These are phyloP conservation scores for Phaedon cochleariae DNA, from an alignment of 2,888 invertebrate genomes.

Conservation along the genomic window DNA sequence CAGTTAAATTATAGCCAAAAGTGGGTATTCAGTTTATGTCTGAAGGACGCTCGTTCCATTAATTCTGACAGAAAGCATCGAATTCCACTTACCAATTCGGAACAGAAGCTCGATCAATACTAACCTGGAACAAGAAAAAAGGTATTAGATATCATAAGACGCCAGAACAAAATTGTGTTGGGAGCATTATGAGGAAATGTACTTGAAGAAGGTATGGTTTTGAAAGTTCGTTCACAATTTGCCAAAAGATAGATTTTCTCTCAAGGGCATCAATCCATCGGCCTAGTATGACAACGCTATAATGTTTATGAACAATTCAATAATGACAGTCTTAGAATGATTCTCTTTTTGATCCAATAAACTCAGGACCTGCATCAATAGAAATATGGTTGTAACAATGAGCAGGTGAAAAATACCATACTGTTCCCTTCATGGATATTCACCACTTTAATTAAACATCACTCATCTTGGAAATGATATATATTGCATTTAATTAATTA, in stretches of 20 bases:
- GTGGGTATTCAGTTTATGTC: not conserved
- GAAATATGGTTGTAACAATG: too few relatives aligned
- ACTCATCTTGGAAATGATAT: not conserved
- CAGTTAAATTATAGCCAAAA: slow-evolving; percentile 19
- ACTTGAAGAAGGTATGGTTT: too few relatives aligned
- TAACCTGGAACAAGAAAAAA: not conserved
- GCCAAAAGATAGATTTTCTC: too few relatives aligned
- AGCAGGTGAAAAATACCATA: not conserved
- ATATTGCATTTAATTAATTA: slow-evolving; percentile 12
- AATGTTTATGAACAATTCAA: too few relatives aligned
- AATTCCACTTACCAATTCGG: not conserved
- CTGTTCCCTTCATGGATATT: not conserved
- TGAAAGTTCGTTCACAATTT: too few relatives aligned
- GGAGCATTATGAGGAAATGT: too few relatives aligned
- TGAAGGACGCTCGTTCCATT: not conserved
- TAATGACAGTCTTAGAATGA: too few relatives aligned
- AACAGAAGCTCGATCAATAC: not conserved
- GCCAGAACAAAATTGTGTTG: not conserved
- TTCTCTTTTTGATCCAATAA: too few relatives aligned
- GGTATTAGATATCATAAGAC: not conserved
- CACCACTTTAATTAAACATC: not conserved
- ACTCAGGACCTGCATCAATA: too few relatives aligned
- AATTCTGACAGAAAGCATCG: not conserved
- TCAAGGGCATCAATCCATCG: too few relatives aligned
- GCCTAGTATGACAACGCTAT: too few relatives aligned